These are phyloP conservation scores for Macaria liturata DNA, from an alignment of 2,888 invertebrate genomes.

Conservation along the genomic window DNA sequence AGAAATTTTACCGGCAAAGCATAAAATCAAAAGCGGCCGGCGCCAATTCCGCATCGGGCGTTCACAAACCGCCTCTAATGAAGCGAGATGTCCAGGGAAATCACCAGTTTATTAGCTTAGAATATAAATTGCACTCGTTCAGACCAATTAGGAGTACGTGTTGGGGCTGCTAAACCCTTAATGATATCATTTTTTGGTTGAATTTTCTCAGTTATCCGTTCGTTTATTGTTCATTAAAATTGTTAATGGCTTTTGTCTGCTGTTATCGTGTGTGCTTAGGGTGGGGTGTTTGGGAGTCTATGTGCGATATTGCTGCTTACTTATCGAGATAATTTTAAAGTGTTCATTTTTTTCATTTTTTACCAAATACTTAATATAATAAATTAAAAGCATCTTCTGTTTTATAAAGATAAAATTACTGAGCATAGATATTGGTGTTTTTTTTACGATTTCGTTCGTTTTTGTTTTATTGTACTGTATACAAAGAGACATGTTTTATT, in stretches of 20 bases:
- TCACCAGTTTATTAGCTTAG: conserved; percentile 67
- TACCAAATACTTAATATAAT: too few relatives aligned
- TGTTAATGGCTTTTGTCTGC: conserved; percentile 9
- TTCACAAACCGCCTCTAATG: conserved; percentile 47
- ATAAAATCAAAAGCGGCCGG: not conserved
- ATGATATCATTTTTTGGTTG: conserved; percentile 28
- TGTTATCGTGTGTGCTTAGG: too few relatives aligned
- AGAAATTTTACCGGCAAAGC: not conserved
- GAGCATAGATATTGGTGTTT: too few relatives aligned
- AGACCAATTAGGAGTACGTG: conserved; percentile 51
- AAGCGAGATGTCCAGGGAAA: conserved; percentile 65
- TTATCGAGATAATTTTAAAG: too few relatives aligned
- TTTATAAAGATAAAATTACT: too few relatives aligned
- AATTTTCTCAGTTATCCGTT: conserved; percentile 18
- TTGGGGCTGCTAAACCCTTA: conserved; percentile 30
- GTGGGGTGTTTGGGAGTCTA: too few relatives aligned
- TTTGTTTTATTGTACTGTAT: too few relatives aligned
- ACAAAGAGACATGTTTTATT: too few relatives aligned
- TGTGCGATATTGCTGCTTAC: too few relatives aligned
- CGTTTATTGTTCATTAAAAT: conserved; percentile 15
- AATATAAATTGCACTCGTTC: conserved; percentile 60
- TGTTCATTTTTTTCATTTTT: too few relatives aligned
- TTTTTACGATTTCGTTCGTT: too few relatives aligned
- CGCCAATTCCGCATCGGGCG: conserved; percentile 2
- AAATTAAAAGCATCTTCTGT: too few relatives aligned